Conservation (phyloP, 2,113 vertebrate genomes). For the Cariama cristata region DNA sequence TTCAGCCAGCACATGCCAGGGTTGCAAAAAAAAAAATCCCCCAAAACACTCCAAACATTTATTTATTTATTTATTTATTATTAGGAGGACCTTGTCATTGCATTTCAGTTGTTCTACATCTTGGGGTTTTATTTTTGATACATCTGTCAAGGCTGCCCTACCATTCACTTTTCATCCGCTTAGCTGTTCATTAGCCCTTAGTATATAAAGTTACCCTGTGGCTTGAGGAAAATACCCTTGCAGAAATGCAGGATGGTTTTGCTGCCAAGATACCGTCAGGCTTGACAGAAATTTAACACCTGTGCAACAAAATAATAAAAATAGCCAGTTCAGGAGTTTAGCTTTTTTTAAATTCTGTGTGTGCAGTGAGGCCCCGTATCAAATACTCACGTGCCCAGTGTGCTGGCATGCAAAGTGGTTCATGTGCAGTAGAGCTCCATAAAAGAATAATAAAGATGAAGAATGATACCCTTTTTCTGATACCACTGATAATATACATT, state of each 20-base stretch:
- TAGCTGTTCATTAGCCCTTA: not conserved
- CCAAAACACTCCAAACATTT: accelerated
- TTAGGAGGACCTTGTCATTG: not conserved
- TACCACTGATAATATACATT: not conserved
- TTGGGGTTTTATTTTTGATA: not conserved
- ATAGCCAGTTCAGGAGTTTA: not conserved
- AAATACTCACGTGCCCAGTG: accelerated
- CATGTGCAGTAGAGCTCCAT: not conserved
- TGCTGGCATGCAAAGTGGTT: not conserved
- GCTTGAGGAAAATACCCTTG: not conserved
- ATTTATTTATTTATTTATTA: not conserved
- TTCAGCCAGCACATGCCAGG: accelerated
- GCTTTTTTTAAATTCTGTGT: not conserved
- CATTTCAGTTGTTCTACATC: not conserved
- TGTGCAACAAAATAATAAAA: not conserved
- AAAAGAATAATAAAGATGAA: not conserved
- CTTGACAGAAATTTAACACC: not conserved
- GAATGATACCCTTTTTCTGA: not conserved
- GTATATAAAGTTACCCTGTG: not conserved
- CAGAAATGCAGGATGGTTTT: not conserved
- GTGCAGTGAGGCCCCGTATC: not conserved
- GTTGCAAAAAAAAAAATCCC: not conserved
- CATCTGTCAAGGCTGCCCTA: accelerated
- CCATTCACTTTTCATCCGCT: not conserved
- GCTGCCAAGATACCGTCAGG: not conserved